Conservation (phyloP, 2,113 vertebrate genomes). For the Paedocypris sp. region DNA sequence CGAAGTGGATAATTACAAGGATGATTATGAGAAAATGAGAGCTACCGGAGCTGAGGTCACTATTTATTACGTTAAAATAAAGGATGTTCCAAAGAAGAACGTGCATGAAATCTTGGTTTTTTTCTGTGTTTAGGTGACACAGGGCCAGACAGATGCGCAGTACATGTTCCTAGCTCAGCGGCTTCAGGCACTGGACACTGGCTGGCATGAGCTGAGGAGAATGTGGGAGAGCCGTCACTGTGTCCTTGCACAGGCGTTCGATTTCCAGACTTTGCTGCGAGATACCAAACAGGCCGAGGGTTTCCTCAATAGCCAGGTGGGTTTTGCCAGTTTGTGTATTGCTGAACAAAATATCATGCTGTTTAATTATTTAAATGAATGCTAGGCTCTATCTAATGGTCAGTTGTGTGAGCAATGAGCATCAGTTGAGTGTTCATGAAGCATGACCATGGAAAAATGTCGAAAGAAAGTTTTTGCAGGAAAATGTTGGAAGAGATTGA, state of each 20-base stretch:
- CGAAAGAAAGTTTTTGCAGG: too few species aligned
- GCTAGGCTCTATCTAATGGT: too few species aligned
- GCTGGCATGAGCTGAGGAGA: conserved; percentile 82
- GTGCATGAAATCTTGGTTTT: too few species aligned
- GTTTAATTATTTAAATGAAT: too few species aligned
- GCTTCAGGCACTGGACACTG: conserved; percentile 79
- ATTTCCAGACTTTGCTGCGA: conserved; percentile 82
- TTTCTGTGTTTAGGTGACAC: conserved; percentile 47
- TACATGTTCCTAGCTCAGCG: conserved; percentile 80
- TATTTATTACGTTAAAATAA: too few species aligned
- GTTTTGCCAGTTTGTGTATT: background rate
- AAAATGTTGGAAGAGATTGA: too few species aligned
- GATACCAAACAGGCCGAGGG: conserved; percentile 86
- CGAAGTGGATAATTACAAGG: conserved; percentile 82
- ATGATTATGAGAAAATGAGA: conserved; percentile 76
- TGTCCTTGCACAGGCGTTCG: conserved; percentile 76
- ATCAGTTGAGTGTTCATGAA: too few species aligned
- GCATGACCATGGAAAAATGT: too few species aligned
- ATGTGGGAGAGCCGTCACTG: conserved; percentile 90
- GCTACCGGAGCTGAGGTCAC: conserved; percentile 74
- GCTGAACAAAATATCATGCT: background rate
- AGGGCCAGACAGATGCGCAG: conserved; percentile 78
- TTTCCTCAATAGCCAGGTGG: conserved; percentile 85
- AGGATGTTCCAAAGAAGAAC: too few species aligned
- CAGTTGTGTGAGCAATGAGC: too few species aligned